phyloP scores from a whole-genome alignment of 2,113 vertebrate genomes.

The Cryptoleucopteryx plumbea region DNA sequence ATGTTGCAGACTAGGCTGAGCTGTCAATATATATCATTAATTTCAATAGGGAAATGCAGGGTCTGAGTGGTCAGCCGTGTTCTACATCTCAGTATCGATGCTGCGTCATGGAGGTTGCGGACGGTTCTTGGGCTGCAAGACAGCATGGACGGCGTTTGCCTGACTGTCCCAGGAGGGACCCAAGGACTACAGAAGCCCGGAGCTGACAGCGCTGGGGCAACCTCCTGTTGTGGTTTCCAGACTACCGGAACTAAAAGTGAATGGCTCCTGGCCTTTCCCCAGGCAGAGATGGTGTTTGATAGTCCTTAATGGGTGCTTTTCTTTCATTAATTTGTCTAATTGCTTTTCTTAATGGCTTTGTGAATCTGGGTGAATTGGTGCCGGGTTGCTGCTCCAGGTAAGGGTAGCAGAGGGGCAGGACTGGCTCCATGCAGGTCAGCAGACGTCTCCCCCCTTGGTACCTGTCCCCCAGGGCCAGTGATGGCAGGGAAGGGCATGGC shows the following conservation, averaged over 20 bases:
- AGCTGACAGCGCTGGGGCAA: not conserved
- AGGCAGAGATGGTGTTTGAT: not conserved
- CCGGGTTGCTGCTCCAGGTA: not conserved
- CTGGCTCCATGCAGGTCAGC: not conserved
- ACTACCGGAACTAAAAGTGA: not conserved
- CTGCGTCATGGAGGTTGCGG: rapidly evolving
- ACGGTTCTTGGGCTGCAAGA: not conserved
- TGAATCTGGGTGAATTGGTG: not conserved
- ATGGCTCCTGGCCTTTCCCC: not conserved
- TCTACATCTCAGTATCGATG: rapidly evolving
- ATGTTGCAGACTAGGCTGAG: not conserved
- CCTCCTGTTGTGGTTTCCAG: not conserved
- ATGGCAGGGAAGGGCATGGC: not conserved
- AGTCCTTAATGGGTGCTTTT: constrained; percentile 25
- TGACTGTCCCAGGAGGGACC: not conserved
- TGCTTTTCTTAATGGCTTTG: constrained; percentile 33
- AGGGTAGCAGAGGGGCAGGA: not conserved
- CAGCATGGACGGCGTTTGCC: rapidly evolving
- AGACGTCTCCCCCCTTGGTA: not conserved
- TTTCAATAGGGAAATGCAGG: not conserved
- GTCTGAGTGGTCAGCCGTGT: rapidly evolving
- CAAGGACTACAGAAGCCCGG: not conserved
- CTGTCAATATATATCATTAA: not conserved
- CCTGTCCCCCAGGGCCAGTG: not conserved
- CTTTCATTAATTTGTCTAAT: constrained; percentile 24